Conservation (phyloP, 1,140 invertebrate genomes). For the Brachionus calyciflorus region DNA sequence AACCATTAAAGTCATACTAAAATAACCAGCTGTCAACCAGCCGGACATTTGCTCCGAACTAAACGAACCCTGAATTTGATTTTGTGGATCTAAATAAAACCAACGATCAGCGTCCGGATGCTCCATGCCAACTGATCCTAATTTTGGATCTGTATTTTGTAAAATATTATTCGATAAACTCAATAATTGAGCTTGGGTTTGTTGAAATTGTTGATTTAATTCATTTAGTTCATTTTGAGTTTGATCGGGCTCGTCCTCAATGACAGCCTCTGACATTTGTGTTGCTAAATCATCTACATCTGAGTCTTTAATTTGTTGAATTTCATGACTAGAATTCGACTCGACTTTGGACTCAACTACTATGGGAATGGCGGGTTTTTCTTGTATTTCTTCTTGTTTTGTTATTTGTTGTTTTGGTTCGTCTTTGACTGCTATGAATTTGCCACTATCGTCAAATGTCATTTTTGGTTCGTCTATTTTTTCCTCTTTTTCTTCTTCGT, state of each 20-base stretch:
- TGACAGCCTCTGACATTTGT: slow-evolving; percentile 1
- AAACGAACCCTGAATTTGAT: slow-evolving; percentile 45
- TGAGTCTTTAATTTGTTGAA: not conserved
- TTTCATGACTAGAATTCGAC: not conserved
- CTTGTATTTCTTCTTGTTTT: not conserved
- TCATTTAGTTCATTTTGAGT: not conserved
- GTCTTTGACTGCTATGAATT: slow-evolving; percentile 30
- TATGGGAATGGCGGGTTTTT: too few relatives aligned
- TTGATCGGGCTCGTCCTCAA: not conserved
- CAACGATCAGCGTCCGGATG: slow-evolving; percentile 25
- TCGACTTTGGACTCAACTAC: not conserved
- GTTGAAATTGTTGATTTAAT: not conserved
- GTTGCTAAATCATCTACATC: not conserved
- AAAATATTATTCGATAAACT: not conserved
- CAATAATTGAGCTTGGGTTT: not conserved
- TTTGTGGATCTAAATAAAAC: slow-evolving; percentile 45
- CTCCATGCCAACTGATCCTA: not conserved
- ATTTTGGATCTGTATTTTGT: slow-evolving; percentile 4
- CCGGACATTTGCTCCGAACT: slow-evolving; percentile 32
- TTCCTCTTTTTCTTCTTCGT: slow-evolving; percentile 2
- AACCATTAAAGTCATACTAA: slow-evolving; percentile 27
- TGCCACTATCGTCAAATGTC: slow-evolving; percentile 39
- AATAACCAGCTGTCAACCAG: slow-evolving; percentile 46
- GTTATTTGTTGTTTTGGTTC: not conserved
- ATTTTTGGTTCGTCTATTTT: not conserved